Evolutionary conservation across 2,797 vertebrate genomes (phyloP).

Genomic region (Notolabrus celidotus): DNA sequence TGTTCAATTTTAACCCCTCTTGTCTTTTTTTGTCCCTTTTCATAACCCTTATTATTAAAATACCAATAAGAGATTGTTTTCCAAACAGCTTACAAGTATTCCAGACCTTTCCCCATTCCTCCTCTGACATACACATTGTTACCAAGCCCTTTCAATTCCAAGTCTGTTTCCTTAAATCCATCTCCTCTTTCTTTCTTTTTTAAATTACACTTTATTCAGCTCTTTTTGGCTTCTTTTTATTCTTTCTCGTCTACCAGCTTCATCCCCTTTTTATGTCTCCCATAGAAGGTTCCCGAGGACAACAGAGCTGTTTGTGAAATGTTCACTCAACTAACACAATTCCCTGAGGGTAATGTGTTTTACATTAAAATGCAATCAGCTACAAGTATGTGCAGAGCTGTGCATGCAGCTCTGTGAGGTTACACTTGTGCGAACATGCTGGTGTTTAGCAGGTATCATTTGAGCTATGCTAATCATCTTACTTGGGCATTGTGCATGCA

Average conservation of each 20-base stretch:
- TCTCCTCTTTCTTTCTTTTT: no score
- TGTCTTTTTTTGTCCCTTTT: slow-evolving; percentile 23
- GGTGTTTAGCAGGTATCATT: background rate
- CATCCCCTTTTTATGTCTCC: background rate
- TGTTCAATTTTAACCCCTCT: slow-evolving; percentile 29
- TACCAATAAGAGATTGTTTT: background rate
- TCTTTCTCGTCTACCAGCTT: background rate
- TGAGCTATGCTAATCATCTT: background rate
- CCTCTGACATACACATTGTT: background rate
- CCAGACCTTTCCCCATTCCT: slow-evolving; percentile 1
- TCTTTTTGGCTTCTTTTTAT: background rate
- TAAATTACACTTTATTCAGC: no score
- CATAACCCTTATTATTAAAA: slow-evolving; percentile 33
- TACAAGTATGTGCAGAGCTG: background rate
- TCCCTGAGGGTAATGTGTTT: background rate
- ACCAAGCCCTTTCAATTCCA: no score
- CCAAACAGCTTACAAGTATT: background rate
- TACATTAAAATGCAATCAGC: background rate
- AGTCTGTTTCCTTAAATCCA: no score
- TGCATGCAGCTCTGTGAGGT: background rate
- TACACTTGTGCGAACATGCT: background rate
- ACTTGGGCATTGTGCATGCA: background rate
- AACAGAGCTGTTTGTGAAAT: slow-evolving; percentile 20
- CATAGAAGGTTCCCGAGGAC: background rate
- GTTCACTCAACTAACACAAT: background rate